These are phyloP conservation scores for Periphyllus acericola DNA, from an alignment of 2,888 invertebrate genomes.

Conservation along the genomic window DNA sequence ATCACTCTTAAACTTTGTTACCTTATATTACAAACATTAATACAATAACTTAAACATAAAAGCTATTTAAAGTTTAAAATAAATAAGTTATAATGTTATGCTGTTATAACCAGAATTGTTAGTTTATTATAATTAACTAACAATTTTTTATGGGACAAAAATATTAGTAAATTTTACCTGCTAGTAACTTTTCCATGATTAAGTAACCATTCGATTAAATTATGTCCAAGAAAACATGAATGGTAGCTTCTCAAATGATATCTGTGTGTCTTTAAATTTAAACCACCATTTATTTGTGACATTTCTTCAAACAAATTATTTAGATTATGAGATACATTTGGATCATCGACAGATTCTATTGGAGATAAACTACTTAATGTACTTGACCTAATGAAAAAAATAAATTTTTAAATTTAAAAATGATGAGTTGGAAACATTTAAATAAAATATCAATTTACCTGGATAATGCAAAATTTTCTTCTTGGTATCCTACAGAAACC, in stretches of 20 bases:
- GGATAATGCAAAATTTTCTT: constrained; percentile 76
- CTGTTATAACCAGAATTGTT: too few relatives aligned
- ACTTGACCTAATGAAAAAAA: constrained; percentile 34
- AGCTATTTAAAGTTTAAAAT: too few relatives aligned
- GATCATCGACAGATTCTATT: constrained; percentile 41
- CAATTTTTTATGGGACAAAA: constrained; percentile 33
- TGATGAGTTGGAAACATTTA: constrained; percentile 2
- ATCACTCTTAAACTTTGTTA: too few relatives aligned
- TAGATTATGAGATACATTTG: constrained; percentile 53
- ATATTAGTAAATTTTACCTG: constrained; percentile 70
- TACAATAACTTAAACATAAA: too few relatives aligned
- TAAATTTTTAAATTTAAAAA: constrained; percentile 19
- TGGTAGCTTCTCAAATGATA: constrained; percentile 57
- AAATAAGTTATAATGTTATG: too few relatives aligned
- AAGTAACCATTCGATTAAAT: constrained; percentile 86
- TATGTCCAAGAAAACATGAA: constrained; percentile 76
- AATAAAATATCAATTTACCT: constrained; percentile 65
- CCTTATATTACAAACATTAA: too few relatives aligned
- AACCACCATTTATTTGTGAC: constrained; percentile 60
- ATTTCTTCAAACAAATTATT: constrained; percentile 63
- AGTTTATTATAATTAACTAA: neutral
- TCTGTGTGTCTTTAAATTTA: constrained; percentile 56
- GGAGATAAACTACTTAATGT: constrained; percentile 47
- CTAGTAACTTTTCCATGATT: constrained; percentile 80
- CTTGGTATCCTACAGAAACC: constrained; percentile 80